Evolutionary conservation across 2,113 vertebrate species (phyloP).

Genomic region (Halichoerus grypus): DNA sequence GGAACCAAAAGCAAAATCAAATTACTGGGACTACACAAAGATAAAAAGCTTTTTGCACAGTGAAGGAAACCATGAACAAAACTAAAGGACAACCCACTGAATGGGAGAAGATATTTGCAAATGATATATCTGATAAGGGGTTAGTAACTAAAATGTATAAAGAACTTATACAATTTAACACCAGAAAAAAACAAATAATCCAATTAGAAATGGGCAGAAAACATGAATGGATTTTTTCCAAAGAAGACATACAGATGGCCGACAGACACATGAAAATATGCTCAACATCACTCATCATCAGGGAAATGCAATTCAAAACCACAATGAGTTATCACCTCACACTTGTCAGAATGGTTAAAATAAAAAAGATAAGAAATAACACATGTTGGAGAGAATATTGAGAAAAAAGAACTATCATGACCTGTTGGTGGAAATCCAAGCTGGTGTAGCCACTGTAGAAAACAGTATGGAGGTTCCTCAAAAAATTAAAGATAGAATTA

Average conservation of each 20-base stretch:
- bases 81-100: background rate
- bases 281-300: background rate
- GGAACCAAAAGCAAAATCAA: background rate
- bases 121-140: background rate
- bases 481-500: background rate
- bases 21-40: background rate
- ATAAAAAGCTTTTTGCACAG: background rate
- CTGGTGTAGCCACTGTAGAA: background rate
- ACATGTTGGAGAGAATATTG: background rate
- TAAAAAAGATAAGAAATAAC: background rate
- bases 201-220: too few relatives aligned
- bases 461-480: background rate
- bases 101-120: background rate
- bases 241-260: too few relatives aligned
- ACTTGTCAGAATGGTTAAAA: background rate
- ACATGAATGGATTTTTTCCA: too few relatives aligned
- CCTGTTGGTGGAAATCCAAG: background rate
- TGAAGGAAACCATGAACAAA: background rate
- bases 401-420: background rate
- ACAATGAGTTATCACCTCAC: background rate
- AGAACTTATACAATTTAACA: background rate
- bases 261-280: background rate
- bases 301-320: background rate
- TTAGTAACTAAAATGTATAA: background rate
- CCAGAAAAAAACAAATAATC: background rate